Percentiles rank a stretch among this genome's conserved stretches.
phyloP scores from a whole-genome alignment of 2,797 vertebrate genomes.

The Cyprinella venusta region DNA sequence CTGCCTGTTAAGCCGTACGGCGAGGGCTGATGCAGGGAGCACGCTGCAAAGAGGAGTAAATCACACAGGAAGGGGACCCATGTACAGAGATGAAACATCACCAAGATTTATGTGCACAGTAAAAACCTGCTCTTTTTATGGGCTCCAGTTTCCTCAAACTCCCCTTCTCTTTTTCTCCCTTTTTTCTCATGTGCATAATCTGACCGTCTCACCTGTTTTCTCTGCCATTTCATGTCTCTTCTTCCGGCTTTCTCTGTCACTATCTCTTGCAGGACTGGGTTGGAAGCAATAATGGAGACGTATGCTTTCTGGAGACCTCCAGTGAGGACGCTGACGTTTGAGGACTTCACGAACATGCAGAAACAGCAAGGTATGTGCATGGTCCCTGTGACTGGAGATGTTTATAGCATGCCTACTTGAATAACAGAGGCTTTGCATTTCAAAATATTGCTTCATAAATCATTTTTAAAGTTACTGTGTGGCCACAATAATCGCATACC shows the following conservation, averaged over 20 bases:
- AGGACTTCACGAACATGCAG: conserved; percentile 99
- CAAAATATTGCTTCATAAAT: conserved; percentile 33
- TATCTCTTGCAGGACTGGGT: conserved; percentile 83
- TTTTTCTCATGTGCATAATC: conserved; percentile 39
- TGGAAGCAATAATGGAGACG: conserved; percentile 99
- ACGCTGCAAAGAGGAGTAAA: conserved; percentile 70
- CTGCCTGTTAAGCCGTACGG: conserved; percentile 53
- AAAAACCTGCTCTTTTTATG: conserved; percentile 78
- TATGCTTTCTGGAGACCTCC: conserved; percentile 99
- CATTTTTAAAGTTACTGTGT: conserved; percentile 14
- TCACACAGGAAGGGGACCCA: conserved; percentile 76
- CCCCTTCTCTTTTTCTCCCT: conserved; percentile 62
- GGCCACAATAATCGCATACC: conserved; percentile 30
- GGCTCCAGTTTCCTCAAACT: conserved; percentile 72
- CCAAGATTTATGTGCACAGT: conserved; percentile 78
- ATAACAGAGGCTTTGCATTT: conserved; percentile 8
- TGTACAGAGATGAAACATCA: conserved; percentile 80
- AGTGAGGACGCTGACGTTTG: conserved; percentile 95
- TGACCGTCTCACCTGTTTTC: conserved; percentile 48
- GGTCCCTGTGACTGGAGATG: conserved; percentile 35
- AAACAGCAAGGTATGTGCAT: conserved; percentile 93
- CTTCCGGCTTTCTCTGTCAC: conserved; percentile 63
- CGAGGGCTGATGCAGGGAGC: conserved; percentile 46
- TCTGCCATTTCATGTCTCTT: conserved; percentile 29
- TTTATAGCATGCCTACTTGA: conserved; percentile 10